Base-by-base conservation (phyloP, 2,113 vertebrate species). In the Rutilus rutilus region DNA sequence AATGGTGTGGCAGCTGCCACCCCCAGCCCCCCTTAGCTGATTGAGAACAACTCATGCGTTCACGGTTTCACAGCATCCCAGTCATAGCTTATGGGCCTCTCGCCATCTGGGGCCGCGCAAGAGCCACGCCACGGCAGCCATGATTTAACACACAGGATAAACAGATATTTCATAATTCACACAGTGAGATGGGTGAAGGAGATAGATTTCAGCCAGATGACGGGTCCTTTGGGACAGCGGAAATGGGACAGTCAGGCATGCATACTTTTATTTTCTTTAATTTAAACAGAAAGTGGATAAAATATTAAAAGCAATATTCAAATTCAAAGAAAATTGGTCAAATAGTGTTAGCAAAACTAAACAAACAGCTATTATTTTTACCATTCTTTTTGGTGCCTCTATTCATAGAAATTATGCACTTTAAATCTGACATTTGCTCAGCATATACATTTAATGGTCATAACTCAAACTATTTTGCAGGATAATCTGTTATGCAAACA, bases 1-100 rank as follows among this genome's bases (percentile, higher is more conserved):
- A 57, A 54, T 27, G 82, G 65, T 83, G 82, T 73, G 82, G 87
- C 90, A 92, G 89, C 88, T 91, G 88, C 78, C 74, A 47, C 33
- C 54, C 64, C 47, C 39, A 21, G 45, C 82, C 47, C 47, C 80
- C 69, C 76, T 64, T 17, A 78, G 81, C 87, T 85, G 85, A 86
- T 86, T 54, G 80, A 36, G 33, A 71, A 75, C 81, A 85, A 83
- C 79, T 90, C 89, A 87, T 78, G 90, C 88, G 33, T 87, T 81
- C 78, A 42, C 79, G 78, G 69, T 85, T 88, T 88, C 88, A 82
- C 88, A 87, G 86, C 83, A 87, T 86, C 76, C 78, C 81, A 86
- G 87, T 67, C 82, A 19, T 80, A 73, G 77, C 82, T 89, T 67
- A 85, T 64, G 73, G 86, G 76, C 78, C 85, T 57, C 74, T 9